Evolutionary conservation across 2,888 invertebrate species (phyloP).

Genomic region (Hydraecia micacea): DNA sequence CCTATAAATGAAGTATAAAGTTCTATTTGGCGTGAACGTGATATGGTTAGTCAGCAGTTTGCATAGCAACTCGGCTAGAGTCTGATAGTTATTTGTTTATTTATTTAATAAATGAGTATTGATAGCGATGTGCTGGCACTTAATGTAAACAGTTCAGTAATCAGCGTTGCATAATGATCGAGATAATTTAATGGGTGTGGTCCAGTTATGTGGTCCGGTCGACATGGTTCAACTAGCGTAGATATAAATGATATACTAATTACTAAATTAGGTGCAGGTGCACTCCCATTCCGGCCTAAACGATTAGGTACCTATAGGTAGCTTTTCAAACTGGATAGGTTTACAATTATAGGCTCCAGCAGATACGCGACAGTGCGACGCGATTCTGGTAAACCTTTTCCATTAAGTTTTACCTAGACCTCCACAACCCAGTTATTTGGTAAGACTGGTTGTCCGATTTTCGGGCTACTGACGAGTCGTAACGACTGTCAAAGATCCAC

Average conservation of each 20-base stretch:
- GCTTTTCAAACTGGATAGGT: not conserved
- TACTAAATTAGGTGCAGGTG: not conserved
- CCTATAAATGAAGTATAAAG: not conserved
- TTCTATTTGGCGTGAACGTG: not conserved
- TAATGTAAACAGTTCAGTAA: slow-evolving; percentile 31
- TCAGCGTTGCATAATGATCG: slow-evolving; percentile 49
- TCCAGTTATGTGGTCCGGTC: slow-evolving; percentile 36
- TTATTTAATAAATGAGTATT: slow-evolving; percentile 41
- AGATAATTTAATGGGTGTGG: slow-evolving; percentile 53
- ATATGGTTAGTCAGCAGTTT: slow-evolving; percentile 4
- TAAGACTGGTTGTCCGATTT: too few relatives aligned
- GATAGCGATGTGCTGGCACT: slow-evolving; percentile 37
- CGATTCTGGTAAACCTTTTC: not conserved
- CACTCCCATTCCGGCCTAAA: not conserved
- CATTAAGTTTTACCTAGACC: too few relatives aligned
- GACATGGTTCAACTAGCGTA: not conserved
- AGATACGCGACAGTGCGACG: not conserved
- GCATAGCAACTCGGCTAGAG: slow-evolving; percentile 16
- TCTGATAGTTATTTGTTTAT: slow-evolving; percentile 44
- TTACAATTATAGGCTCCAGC: not conserved
- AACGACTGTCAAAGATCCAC: too few relatives aligned
- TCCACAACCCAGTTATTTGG: too few relatives aligned
- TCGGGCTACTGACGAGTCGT: too few relatives aligned
- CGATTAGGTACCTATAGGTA: too few relatives aligned
- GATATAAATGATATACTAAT: not conserved